These are phyloP conservation scores for Gouania willdenowi DNA, from an alignment of 2,797 vertebrate species.

Conservation along the genomic window DNA sequence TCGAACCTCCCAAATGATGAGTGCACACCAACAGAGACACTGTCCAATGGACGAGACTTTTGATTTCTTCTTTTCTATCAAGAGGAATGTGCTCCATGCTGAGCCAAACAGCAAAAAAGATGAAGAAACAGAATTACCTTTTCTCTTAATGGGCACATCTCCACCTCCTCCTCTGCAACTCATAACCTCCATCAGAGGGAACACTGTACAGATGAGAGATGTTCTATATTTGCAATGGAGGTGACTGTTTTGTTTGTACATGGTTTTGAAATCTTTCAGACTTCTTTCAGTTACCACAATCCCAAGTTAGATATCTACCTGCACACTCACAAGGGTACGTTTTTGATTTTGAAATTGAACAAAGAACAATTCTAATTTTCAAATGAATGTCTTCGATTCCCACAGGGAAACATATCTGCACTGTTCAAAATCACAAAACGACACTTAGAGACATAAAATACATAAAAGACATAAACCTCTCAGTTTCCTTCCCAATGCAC, in stretches of 20 bases:
- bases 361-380: conserved; percentile 62
- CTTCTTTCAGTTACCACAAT: conserved; percentile 72
- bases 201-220: conserved; percentile 81
- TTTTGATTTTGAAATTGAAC: conserved; percentile 73
- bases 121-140: conserved; percentile 26
- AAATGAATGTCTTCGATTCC: conserved; percentile 74
- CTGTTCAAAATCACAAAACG: conserved; percentile 71
- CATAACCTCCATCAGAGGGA: conserved; percentile 23
- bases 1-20: conserved; percentile 70
- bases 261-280: conserved; percentile 84
- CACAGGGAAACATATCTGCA: conserved; percentile 69
- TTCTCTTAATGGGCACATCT: conserved; percentile 46
- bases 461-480: conserved; percentile 56
- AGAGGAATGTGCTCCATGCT: conserved; percentile 47
- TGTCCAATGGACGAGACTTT: conserved; percentile 33
- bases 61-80: conserved; percentile 49
- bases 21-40: conserved; percentile 52
- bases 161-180: neutral
- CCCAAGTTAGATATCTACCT: conserved; percentile 51
- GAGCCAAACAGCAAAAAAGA: conserved; percentile 16
- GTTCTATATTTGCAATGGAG: conserved; percentile 96
- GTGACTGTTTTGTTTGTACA: conserved; percentile 81
- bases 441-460: too few relatives aligned
- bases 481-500: conserved; percentile 58
- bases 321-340: conserved; percentile 58